These are phyloP conservation scores for Stenchaetothrips biformis DNA, from an alignment of 2,888 invertebrate genomes.

Conservation along the genomic window DNA sequence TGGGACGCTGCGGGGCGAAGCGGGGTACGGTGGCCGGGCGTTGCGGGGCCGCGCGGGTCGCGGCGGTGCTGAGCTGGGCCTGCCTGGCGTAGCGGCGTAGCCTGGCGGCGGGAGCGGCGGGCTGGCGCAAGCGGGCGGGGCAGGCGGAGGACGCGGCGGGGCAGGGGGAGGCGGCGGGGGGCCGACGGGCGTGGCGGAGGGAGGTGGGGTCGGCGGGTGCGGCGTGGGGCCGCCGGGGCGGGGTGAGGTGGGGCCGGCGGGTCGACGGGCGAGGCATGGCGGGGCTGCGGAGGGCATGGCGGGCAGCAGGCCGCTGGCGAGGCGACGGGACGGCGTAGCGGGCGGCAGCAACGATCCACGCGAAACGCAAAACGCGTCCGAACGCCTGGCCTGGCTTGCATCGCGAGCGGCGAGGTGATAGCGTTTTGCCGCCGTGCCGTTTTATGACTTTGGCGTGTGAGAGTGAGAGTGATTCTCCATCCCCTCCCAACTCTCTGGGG, in stretches of 20 bases:
- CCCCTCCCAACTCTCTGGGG: no score
- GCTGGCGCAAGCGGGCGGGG: background rate
- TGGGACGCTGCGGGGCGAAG: no score
- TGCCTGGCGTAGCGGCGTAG: no score
- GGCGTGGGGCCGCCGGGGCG: background rate
- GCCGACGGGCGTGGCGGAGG: background rate
- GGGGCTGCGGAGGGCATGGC: slow-evolving; percentile 11
- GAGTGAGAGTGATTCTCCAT: no score
- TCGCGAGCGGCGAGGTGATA: background rate
- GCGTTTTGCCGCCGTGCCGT: background rate
- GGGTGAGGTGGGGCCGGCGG: slow-evolving; percentile 10
- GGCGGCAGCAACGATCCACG: slow-evolving; percentile 10
- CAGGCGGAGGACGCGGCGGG: background rate
- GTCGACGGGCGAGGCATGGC: slow-evolving; percentile 4
- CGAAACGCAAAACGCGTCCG: background rate
- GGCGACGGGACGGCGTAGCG: background rate
- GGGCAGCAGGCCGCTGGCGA: slow-evolving; percentile 12
- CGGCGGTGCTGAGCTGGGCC: background rate
- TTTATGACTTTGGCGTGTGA: background rate
- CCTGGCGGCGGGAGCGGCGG: background rate
- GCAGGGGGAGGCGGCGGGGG: background rate
- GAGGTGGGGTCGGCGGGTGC: background rate
- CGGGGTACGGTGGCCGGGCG: no score
- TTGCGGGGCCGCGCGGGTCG: background rate
- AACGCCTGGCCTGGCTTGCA: background rate